Conservation (phyloP, 2,113 vertebrate genomes). For the Muntiacus reevesi region DNA sequence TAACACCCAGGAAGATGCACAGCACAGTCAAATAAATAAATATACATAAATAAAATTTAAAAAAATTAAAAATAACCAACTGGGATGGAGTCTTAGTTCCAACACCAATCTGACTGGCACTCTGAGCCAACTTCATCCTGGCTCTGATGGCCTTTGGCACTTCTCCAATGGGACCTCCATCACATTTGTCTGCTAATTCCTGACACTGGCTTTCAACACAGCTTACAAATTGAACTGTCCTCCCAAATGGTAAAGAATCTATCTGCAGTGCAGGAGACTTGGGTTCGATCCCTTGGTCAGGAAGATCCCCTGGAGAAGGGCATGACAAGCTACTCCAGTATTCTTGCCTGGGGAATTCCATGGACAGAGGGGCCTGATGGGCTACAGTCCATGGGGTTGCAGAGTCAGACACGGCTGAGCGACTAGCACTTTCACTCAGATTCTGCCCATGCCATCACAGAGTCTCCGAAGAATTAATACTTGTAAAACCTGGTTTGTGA, state of each 20-base stretch:
- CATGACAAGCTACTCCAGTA: background rate
- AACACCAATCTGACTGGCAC: background rate
- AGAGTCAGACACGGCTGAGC: background rate
- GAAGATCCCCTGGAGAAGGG: background rate
- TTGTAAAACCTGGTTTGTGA: background rate
- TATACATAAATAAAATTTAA: background rate
- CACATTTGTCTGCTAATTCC: background rate
- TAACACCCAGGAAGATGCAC: background rate
- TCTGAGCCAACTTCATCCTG: background rate
- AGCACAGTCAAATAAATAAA: background rate
- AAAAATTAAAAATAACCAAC: background rate
- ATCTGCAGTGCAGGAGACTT: background rate
- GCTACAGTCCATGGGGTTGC: background rate
- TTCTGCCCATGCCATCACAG: background rate
- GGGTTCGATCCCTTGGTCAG: background rate
- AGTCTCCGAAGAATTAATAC: background rate
- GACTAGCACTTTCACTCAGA: background rate
- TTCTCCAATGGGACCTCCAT: background rate
- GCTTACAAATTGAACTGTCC: background rate
- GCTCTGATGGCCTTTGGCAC: background rate
- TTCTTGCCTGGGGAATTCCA: background rate
- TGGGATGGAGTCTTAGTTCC: background rate
- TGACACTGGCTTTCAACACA: background rate
- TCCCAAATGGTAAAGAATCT: background rate
- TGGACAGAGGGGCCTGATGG: background rate